A percentile compares a stretch with the other conserved stretches of the same genome.
These are phyloP conservation scores for silkworm (Bombyx mori) DNA, from an alignment of 1,140 invertebrate genomes.

Conservation along the genomic window ASM3026992v2 NC_085114.1:12759001-12759500, in stretches of 20 bases:
- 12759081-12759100: background rate
- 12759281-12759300: conserved; percentile 28
- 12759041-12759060: conserved; percentile 50
- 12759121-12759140: conserved; percentile 3
- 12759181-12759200: conserved; percentile 43
- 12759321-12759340: conserved; percentile 45
- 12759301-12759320: conserved; percentile 40
- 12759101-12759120: background rate
- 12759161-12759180: conserved; percentile 23
- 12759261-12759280: conserved; percentile 46
- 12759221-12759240: conserved; percentile 30
- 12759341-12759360: conserved; percentile 30
- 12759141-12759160: conserved; percentile 5
- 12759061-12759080: conserved; percentile 5
- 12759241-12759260: conserved; percentile 40
- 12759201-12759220: conserved; percentile 36
- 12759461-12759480: conserved; percentile 26
- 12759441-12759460: conserved; percentile 26
- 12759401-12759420: conserved; percentile 35
- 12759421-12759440: conserved; percentile 27
- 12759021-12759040: conserved; percentile 52
- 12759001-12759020: conserved; percentile 56
- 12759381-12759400: conserved; percentile 22
- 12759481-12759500: conserved; percentile 24
- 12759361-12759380: conserved; percentile 39